A percentile compares a stretch with the other conserved stretches of the same genome.
phyloP scores from a whole-genome alignment of 1,140 invertebrate species.

The Drosophila pseudoananassae region DNA sequence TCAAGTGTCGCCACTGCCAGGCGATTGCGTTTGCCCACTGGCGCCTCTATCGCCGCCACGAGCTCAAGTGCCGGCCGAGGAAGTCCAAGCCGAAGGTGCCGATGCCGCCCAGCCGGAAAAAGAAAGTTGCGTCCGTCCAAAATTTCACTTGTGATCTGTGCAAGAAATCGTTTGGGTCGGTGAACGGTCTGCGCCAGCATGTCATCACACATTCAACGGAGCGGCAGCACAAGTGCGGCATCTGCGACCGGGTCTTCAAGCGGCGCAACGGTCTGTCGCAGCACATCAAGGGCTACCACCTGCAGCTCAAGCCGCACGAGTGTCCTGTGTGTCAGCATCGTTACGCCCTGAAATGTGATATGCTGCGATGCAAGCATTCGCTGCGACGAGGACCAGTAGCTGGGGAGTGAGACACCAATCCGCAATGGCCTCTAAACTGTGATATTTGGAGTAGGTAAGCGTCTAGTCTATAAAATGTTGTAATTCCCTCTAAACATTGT shows the following conservation, averaged over 20 bases:
- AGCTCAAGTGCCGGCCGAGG: constrained; percentile 53
- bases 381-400: constrained; percentile 33
- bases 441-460: neutral
- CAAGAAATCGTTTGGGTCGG: constrained; percentile 62
- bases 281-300: constrained; percentile 77
- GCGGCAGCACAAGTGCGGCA: constrained; percentile 68
- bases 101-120: neutral
- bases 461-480: neutral
- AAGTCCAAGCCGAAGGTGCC: constrained; percentile 24
- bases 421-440: neutral
- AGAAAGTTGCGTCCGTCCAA: constrained; percentile 11
- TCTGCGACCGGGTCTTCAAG: constrained; percentile 75
- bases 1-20: constrained; percentile 73
- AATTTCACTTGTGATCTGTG: constrained; percentile 56
- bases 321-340: constrained; percentile 75
- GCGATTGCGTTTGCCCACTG: constrained; percentile 73
- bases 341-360: constrained; percentile 82
- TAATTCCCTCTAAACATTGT: neutral
- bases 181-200: constrained; percentile 72
- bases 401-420: neutral
- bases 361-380: constrained; percentile 78
- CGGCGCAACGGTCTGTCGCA: constrained; percentile 74
- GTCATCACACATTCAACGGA: constrained; percentile 74
- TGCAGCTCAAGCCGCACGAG: constrained; percentile 74
- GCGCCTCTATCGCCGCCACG: constrained; percentile 73